Base-by-base conservation (phyloP, 2,797 vertebrate genomes). In the Lerista edwardsae region DNA sequence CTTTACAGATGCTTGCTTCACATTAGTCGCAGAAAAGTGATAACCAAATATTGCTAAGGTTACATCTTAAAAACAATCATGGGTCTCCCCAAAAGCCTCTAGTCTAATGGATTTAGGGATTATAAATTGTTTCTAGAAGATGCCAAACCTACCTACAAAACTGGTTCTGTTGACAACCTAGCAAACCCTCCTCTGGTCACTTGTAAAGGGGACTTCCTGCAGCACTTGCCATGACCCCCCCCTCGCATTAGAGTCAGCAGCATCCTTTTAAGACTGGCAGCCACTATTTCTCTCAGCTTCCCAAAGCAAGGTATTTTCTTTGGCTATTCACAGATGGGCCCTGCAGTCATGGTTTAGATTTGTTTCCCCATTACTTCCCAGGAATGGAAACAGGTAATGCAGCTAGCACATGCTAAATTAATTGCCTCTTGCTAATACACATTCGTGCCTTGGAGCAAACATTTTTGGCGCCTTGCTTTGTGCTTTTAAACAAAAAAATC, bases 231-330 rank as follows among this genome's bases (percentile, higher is more conserved):
- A 14, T 19, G n/a, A 57, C 27, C 67, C 23, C 1, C n/a, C n/a
- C n/a, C n/a, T n/a, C n/a, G n/a, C 1, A 0, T 71, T 7, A 69
- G n/a, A 0, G 67, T 55, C 61, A 67, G 39, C 0, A 0, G n/a
- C 83, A 61, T 31, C 86, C 64, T 75, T 65, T 1, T 12, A 57
- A 61, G 86, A 64, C 81, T 79, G 80, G 62, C 90, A 71, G 77
- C 71, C 27, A 1, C 23, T 73, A 83, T 47, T 19, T 39, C 73
- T 44, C 10, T 80, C 55, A 75, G 51, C 61, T 75, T 77, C 76
- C 76, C 87, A 7, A 75, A 84, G 84, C 29, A 86, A 68, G 23
- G 41, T 1, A 9, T 69, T 72, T 67, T 80, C 80, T 88, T 78
- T 68, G 76, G 78, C 86, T 31, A 12, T 84, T 79, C 65, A 17